Conservation (phyloP, 2,888 invertebrate genomes). For the Fragum whitleyi region DNA sequence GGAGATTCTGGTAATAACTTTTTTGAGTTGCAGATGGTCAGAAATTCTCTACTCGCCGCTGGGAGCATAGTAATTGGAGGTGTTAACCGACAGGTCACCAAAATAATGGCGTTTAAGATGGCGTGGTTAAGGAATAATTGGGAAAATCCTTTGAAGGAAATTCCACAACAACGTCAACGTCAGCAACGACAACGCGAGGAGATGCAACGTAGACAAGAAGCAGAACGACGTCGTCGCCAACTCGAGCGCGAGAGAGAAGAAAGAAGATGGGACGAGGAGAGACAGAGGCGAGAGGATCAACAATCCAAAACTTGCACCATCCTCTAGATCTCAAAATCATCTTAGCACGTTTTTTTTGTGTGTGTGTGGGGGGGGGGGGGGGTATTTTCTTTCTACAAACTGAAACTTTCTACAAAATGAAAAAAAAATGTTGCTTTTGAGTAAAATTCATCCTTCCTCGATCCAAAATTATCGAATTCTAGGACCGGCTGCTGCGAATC, state of each 20-base stretch:
- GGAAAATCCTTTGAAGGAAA: conserved; percentile 41
- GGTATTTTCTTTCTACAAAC: too few relatives aligned
- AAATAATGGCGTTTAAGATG: conserved; percentile 63
- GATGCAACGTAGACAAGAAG: background rate
- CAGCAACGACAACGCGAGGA: background rate
- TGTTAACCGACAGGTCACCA: conserved; percentile 46
- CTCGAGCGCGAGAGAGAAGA: background rate
- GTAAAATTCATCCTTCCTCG: too few relatives aligned
- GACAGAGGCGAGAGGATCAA: too few relatives aligned
- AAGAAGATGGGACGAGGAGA: too few relatives aligned
- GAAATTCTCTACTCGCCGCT: conserved; percentile 48
- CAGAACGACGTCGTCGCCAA: background rate
- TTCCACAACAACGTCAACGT: conserved; percentile 27
- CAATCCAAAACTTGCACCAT: too few relatives aligned
- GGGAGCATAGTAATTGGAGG: conserved; percentile 58
- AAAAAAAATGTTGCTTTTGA: too few relatives aligned
- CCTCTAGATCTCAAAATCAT: too few relatives aligned
- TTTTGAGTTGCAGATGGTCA: conserved; percentile 47
- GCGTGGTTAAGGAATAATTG: conserved; percentile 50
- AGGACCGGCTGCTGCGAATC: too few relatives aligned
- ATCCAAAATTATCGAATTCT: too few relatives aligned
- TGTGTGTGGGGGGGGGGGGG: too few relatives aligned
- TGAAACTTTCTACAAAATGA: too few relatives aligned
- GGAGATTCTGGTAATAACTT: conserved; percentile 48
- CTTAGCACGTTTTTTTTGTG: too few relatives aligned